Conservation (phyloP, 2,888 invertebrate species). For the Drosophila lacicola region DNA sequence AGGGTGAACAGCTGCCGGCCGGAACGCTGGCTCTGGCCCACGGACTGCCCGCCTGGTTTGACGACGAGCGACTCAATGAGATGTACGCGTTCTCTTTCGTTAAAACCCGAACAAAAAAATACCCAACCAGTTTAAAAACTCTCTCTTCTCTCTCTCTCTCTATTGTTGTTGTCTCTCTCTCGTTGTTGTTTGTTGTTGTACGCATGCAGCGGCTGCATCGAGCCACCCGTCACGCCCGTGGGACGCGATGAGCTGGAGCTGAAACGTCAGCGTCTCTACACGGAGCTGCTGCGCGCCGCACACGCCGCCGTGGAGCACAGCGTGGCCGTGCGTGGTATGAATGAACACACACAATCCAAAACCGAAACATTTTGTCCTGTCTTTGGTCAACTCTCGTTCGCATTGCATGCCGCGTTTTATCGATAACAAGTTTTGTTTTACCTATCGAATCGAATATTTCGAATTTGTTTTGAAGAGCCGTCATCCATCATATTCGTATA, state of each 20-base stretch:
- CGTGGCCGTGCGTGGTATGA: conserved; percentile 85
- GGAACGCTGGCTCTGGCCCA: conserved; percentile 74
- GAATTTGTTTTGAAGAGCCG: conserved; percentile 1
- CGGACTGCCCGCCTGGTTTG: conserved; percentile 86
- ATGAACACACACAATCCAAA: conserved; percentile 29
- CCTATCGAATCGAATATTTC: not conserved
- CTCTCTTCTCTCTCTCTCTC: conserved; percentile 24
- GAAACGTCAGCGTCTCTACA: conserved; percentile 91
- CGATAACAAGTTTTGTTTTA: not conserved
- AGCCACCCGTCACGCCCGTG: conserved; percentile 90
- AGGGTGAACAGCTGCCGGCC: conserved; percentile 68
- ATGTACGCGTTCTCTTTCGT: conserved; percentile 74
- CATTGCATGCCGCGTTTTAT: conserved; percentile 48
- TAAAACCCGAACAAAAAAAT: not conserved
- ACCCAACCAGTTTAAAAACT: conserved; percentile 13
- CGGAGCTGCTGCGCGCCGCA: conserved; percentile 90
- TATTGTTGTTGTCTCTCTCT: conserved; percentile 30
- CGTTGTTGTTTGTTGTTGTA: not conserved
- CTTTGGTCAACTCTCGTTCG: conserved; percentile 23
- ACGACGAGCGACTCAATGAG: conserved; percentile 84
- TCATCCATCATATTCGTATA: not conserved
- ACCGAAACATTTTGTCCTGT: not conserved
- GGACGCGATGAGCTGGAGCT: conserved; percentile 92
- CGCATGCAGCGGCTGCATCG: conserved; percentile 81
- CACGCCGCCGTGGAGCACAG: conserved; percentile 90